Conservation (phyloP, 2,113 vertebrate species). For the Irena cyanogastra region DNA sequence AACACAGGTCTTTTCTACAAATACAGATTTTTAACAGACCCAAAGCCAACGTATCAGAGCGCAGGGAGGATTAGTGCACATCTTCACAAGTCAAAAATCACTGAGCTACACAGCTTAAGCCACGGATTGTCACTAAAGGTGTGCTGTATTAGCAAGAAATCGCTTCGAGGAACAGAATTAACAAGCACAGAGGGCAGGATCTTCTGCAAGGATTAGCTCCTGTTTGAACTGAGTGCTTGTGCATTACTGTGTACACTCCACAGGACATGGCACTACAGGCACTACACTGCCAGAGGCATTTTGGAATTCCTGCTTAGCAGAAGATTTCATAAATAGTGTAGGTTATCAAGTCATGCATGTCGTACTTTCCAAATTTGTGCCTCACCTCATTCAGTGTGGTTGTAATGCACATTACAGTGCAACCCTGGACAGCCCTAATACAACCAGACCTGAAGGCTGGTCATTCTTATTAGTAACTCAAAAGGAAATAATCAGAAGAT, state of each 20-base stretch:
- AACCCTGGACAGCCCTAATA: background rate
- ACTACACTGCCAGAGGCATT: background rate
- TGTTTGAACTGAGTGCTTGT: background rate
- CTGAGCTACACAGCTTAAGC: background rate
- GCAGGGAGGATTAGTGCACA: background rate
- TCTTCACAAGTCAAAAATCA: background rate
- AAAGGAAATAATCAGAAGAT: background rate
- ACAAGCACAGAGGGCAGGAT: background rate
- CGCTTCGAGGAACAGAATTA: background rate
- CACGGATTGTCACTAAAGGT: background rate
- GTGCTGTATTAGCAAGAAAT: background rate
- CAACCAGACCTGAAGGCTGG: background rate
- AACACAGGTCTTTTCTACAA: background rate
- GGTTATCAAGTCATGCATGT: background rate
- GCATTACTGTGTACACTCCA: background rate
- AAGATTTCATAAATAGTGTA: background rate
- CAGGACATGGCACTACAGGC: background rate
- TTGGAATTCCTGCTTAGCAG: background rate
- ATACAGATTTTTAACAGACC: background rate
- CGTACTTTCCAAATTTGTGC: background rate
- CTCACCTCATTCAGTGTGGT: background rate
- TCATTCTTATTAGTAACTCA: background rate
- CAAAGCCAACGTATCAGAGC: background rate
- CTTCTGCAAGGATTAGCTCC: background rate
- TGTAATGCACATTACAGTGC: background rate